These are phyloP conservation scores for Stenurella melanura DNA, from an alignment of 2,888 invertebrate species.

Conservation along the genomic window DNA sequence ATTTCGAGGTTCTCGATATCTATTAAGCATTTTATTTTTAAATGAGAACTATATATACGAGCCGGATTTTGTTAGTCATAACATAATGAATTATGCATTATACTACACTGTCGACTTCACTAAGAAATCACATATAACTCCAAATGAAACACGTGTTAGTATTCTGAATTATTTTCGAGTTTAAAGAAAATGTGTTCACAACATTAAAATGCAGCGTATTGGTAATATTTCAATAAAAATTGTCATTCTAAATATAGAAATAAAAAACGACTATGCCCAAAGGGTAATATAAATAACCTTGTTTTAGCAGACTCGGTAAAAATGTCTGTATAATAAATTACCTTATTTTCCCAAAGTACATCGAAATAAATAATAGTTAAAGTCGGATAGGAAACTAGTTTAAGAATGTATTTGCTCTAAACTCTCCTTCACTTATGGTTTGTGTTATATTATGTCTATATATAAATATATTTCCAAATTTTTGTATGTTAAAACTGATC, in stretches of 20 bases:
- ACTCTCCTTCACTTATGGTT: no score
- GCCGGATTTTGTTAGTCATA: constrained; percentile 64
- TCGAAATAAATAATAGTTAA: not conserved
- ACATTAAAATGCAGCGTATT: constrained; percentile 37
- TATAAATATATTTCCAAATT: not conserved
- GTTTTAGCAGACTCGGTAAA: not conserved
- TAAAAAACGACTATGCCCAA: constrained; percentile 24
- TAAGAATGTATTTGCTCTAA: not conserved
- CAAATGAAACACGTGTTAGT: constrained; percentile 58
- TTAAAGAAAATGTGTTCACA: constrained; percentile 40
- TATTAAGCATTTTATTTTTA: constrained; percentile 43
- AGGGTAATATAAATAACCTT: constrained; percentile 9
- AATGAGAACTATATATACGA: constrained; percentile 50
- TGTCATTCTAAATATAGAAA: constrained; percentile 32
- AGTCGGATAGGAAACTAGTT: not conserved
- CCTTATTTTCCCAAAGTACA: not conserved
- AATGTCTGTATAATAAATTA: not conserved
- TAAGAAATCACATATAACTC: constrained; percentile 58
- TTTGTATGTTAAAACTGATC: no score
- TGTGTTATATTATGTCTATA: not conserved
- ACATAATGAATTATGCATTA: constrained; percentile 63
- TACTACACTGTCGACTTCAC: constrained; percentile 57
- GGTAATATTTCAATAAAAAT: constrained; percentile 37
- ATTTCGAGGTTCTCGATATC: constrained; percentile 30
- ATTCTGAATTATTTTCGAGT: constrained; percentile 54